Evolutionary conservation across 1,140 invertebrate species (phyloP), one percentile per base, ranked within the genome.

Genomic region (Thrips palmi): DNA sequence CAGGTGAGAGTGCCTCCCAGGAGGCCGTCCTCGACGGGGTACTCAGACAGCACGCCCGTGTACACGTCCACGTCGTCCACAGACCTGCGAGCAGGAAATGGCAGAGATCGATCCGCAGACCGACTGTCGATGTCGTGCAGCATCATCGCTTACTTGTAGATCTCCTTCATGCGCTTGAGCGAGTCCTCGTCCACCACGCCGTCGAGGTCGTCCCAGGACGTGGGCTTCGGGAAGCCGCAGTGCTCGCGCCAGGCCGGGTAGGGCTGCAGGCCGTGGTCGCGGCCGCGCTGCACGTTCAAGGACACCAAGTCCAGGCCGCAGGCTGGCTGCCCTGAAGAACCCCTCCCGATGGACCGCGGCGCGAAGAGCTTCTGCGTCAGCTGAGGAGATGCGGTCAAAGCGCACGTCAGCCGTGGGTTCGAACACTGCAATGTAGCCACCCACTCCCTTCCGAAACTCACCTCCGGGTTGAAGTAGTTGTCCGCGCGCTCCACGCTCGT

Each of bases 21-120:
- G 7, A 85, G 64, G 1, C 75, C 68, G 7, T 68, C 73, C 20
- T 64, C 52, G 12, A 69, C 47, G 0, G 77, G 74, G 5, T 64
- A 56, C 53, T 92, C 87, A 7, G 83, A 77, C 7, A 91, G 51
- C 0, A 77, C 73, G 0, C 83, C 84, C 1, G 82, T 83, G 52
- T 89, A 91, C 5, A 91, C 52, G 53, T 94, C 88, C 3, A 91
- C 68, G 52, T 92, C 87, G 25, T 84, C 71, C 0, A 88, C 74
- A 2, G 61, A 56, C 25, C 74, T 78, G 47, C 20, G 15, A 42
- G 32, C 43, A 33, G 11, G 23, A 27, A 48, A 55, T 45, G n/a
- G n/a, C n/a, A n/a, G n/a, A n/a, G n/a, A n/a, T n/a, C n/a, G n/a
- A n/a, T n/a, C n/a, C n/a, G n/a, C n/a, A n/a, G n/a, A n/a, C n/a